Base-by-base conservation (phyloP, 2,797 vertebrate genomes). In the Limosa lapponica region DNA sequence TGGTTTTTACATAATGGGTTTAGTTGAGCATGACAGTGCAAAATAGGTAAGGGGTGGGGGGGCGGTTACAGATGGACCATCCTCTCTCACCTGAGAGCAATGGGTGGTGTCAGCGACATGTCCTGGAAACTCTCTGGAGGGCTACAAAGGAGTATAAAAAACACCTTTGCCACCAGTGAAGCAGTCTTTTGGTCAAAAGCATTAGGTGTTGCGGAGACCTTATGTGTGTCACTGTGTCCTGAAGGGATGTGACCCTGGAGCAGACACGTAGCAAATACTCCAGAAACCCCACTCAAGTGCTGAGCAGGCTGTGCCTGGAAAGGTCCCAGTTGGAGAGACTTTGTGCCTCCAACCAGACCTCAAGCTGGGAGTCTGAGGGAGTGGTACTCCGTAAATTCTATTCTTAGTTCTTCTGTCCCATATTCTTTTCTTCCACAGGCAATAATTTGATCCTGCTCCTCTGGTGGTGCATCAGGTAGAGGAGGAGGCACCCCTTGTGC, bases 31-130 rank as follows among this genome's bases (percentile, higher is more conserved):
- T 27, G 30, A 11, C 7, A 27, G 43, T 52, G 32, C 43, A 44
- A 30, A 36, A 61, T 24, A 13, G 13, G 32, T 24, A 30, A 16
- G 24, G n/a, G 23, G 5, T 14, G 27, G 8, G 23, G 5, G 16
- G 27, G 8, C 30, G 39, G 44, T 8, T 8, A 10, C 11, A 34
- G 1, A 43, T 17, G 24, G 32, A 6, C 6, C 4, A 0, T 4
- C 19, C 17, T 10, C 5, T 7, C 11, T 22, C 19, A 5, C 6
- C 17, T 30, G 34, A 48, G 46, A 28, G 16, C 1, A 3, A 9
- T 13, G 39, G 13, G 27, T 1, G 13, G 11, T 8, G 3, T 7
- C 5, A 6, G 15, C 5, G n/a, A 4, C 34, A 11, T 1, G 4
- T 3, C 24, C 20, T 46, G 44, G 44, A 46, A 46, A 22, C 20